Evolutionary conservation across 2,888 invertebrate genomes (phyloP), one percentile per base, ranked within the genome.

Genomic region (Apamea epomidion): DNA sequence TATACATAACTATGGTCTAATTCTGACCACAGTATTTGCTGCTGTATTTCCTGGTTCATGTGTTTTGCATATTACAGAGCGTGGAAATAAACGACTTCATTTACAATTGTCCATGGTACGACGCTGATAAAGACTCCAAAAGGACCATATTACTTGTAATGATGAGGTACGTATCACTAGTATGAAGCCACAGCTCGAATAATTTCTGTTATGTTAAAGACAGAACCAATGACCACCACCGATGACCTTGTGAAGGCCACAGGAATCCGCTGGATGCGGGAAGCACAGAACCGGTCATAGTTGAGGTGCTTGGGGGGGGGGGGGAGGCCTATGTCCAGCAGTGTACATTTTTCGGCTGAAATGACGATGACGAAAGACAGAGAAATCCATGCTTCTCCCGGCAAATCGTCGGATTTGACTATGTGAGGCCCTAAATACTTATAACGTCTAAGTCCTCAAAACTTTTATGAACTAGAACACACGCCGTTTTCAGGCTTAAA

Each of bases 21-120:
- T n/a, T 60, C 12, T 60, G 58, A 60, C 4, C n/a, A 58, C 25
- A 58, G 16, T 68, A 29, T 29, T 8, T 16, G n/a, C 21, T 73
- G 16, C 32, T n/a, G 6, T 29, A 18, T 32, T n/a, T 4, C 1
- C 29, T 51, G 12, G 2, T 12, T 62, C 14, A 67, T 60, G 0
- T 67, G 5, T 45, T 58, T 16, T 45, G 21, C 0, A 71, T 79
- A 14, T 93, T 93, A n/a, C 91, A 96, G 96, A 96, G 96, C 69
- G 89, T 89, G 8, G 88, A 92, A 85, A 89, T 96, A 29, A 92
- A 92, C 32, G 87, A 88, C 0, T 93, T 93, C 0, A 83, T 95
- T 0, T 95, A 95, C 90, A 93, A 92, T 45, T 91, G 94, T 16
- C 77, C 84, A 6, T 96, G 96, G 96, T 95, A 95, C 76, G 86